Evolutionary conservation across 2,113 vertebrate species (phyloP).

Genomic region (Actenoides hombroni): DNA sequence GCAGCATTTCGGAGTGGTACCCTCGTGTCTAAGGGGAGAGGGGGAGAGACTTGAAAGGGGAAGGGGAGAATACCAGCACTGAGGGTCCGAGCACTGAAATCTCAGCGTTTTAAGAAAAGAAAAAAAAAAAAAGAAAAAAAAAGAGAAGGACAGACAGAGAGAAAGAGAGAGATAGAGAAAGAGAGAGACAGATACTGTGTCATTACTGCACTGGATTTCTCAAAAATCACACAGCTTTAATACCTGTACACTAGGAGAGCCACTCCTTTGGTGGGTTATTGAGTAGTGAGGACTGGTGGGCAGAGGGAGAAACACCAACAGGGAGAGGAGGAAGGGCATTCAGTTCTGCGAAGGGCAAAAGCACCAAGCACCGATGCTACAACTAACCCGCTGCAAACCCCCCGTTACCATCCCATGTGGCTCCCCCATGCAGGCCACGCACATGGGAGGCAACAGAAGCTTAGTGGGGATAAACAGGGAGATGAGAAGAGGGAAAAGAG

Average conservation of each 20-base stretch:
- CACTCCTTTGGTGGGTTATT: constrained; percentile 3
- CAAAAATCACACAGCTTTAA: constrained; percentile 76
- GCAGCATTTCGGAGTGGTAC: constrained; percentile 52
- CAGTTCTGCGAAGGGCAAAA: background rate
- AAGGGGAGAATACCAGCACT: constrained; percentile 47
- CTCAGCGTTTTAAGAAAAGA: constrained; percentile 72
- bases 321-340: background rate
- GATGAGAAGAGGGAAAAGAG: constrained; percentile 59
- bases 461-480: constrained; percentile 24
- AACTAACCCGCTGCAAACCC: background rate
- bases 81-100: constrained; percentile 72
- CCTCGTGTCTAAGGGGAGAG: background rate
- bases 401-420: background rate
- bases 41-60: background rate
- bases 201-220: constrained; percentile 75
- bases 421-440: background rate
- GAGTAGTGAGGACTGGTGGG: background rate
- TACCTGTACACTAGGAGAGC: constrained; percentile 66
- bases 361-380: constrained; percentile 9
- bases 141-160: constrained; percentile 66
- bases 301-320: background rate
- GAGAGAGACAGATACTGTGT: constrained; percentile 68
- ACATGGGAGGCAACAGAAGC: constrained; percentile 37
- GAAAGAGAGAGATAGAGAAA: constrained; percentile 5
- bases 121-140: background rate